These are phyloP conservation scores for Semaprochilodus insignis DNA, from an alignment of 2,797 vertebrate genomes.

Conservation along the genomic window DNA sequence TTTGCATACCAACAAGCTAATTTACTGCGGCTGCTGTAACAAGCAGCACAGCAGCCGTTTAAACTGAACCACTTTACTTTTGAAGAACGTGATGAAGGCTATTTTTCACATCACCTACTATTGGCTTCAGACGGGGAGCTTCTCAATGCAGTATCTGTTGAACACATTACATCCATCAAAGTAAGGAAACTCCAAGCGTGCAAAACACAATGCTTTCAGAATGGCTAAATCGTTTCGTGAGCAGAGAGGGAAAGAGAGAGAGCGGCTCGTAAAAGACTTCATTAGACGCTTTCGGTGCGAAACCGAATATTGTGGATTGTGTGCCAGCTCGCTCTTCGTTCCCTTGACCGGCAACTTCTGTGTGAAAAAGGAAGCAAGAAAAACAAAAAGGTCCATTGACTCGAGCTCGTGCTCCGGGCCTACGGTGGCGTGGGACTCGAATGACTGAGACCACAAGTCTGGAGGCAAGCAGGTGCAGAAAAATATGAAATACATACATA, in stretches of 20 bases:
- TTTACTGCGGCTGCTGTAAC: slow-evolving; percentile 45
- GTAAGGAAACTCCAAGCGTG: not conserved
- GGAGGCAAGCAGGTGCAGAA: slow-evolving; percentile 15
- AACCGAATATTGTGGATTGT: not conserved
- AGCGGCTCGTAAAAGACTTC: not conserved
- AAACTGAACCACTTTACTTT: not conserved
- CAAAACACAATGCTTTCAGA: slow-evolving; percentile 2
- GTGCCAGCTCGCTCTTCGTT: slow-evolving; percentile 12
- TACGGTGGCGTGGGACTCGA: slow-evolving; percentile 17
- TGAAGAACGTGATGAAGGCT: not conserved
- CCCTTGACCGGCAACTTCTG: slow-evolving; percentile 5
- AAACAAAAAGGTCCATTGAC: slow-evolving; percentile 40
- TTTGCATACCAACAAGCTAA: slow-evolving; percentile 28
- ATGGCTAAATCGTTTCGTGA: not conserved
- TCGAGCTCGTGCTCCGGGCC: slow-evolving; percentile 22
- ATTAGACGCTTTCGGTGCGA: slow-evolving; percentile 8
- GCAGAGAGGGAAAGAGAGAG: not conserved
- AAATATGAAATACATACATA: slow-evolving; percentile 9
- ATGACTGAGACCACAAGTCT: slow-evolving; percentile 34
- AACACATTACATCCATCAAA: slow-evolving; percentile 17
- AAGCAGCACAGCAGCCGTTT: slow-evolving; percentile 20
- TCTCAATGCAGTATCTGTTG: slow-evolving; percentile 12
- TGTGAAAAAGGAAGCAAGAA: slow-evolving; percentile 18
- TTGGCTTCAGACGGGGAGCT: not conserved
- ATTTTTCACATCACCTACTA: not conserved